A percentile compares a stretch with the other conserved stretches of the same genome.
Conservation (phyloP, 2,113 vertebrate genomes). For the Suricata suricatta region DNA sequence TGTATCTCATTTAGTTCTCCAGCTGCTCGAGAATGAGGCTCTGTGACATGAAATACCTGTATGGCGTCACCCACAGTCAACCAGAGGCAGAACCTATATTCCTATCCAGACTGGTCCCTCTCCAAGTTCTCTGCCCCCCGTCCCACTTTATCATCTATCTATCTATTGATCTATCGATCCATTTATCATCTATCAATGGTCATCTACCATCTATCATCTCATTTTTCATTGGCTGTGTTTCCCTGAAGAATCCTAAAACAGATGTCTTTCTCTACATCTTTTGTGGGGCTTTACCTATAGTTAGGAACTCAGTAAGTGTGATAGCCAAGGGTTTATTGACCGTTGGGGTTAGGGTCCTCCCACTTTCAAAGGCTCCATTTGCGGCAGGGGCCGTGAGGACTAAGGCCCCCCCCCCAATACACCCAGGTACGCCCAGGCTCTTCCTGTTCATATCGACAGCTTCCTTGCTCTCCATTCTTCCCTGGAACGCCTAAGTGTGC, state of each 20-base stretch:
- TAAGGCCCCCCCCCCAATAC: not conserved
- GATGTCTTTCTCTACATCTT: not conserved
- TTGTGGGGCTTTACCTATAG: not conserved
- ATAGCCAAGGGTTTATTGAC: not conserved
- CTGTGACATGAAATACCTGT: not conserved
- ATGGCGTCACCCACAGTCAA: not conserved
- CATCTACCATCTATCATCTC: not conserved
- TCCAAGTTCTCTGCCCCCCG: not conserved
- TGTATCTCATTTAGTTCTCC: not conserved
- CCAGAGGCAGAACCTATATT: not conserved
- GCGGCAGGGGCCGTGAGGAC: not conserved
- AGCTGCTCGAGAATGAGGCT: too few relatives aligned
- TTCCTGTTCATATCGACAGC: not conserved
- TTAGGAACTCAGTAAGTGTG: not conserved
- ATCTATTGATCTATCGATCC: not conserved
- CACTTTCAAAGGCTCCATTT: not conserved
- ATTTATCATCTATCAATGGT: not conserved
- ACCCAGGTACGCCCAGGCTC: not conserved
- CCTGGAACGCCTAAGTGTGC: not conserved
- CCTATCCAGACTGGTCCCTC: not conserved
- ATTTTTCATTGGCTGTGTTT: not conserved
- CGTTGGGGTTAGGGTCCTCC: not conserved
- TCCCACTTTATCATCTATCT: not conserved
- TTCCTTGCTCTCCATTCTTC: not conserved
- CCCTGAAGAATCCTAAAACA: not conserved